Evolutionary conservation across 2,113 vertebrate species (phyloP).

Genomic region (Fregetta grallaria): DNA sequence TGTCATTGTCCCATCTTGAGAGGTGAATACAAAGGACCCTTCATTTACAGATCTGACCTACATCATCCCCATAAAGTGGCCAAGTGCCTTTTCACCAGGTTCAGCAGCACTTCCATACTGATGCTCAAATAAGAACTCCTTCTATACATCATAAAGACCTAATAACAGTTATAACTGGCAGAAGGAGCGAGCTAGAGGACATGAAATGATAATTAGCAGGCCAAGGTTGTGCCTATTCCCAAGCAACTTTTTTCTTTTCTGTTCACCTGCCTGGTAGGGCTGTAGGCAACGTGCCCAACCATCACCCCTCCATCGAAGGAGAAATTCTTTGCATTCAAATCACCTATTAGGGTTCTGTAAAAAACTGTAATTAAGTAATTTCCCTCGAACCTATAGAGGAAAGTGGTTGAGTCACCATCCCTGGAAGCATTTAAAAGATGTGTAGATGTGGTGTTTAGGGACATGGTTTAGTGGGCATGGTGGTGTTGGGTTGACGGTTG

Average conservation of each 20-base stretch:
- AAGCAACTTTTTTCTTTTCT: neutral
- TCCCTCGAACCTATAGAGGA: neutral
- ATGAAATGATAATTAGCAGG: neutral
- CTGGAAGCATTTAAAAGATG: too few species aligned
- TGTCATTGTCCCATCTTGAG: neutral
- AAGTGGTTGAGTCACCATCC: neutral
- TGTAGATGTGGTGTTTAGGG: too few species aligned
- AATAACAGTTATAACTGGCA: neutral
- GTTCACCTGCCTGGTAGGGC: neutral
- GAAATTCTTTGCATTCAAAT: neutral
- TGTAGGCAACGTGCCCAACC: neutral
- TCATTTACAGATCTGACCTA: neutral
- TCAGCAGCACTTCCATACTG: neutral
- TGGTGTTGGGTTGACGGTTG: too few species aligned
- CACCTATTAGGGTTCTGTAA: neutral
- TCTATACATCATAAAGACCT: neutral
- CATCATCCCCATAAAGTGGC: neutral
- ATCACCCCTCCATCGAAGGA: neutral
- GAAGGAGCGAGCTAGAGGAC: neutral
- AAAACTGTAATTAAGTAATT: neutral
- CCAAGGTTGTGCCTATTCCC: neutral
- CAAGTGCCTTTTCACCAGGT: neutral
- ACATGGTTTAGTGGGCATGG: too few species aligned
- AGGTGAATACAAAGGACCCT: neutral
- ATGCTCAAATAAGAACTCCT: neutral